Base-by-base conservation (phyloP, 2,113 vertebrate species). In the Procavia capensis region DNA sequence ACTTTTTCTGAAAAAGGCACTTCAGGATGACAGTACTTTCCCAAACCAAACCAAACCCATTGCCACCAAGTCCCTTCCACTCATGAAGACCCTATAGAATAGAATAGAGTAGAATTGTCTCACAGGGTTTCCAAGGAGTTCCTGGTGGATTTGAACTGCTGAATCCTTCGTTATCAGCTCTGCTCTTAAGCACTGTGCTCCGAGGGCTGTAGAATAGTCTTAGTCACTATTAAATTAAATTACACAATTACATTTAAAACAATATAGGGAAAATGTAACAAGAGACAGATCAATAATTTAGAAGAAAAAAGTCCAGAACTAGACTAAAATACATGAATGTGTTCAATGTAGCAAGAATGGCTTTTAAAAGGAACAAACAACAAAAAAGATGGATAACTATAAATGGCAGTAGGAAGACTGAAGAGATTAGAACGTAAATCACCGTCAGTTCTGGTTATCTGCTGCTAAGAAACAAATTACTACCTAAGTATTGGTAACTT, bases 281-380 rank as follows among this genome's bases (percentile, higher is more conserved):
- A 10, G 29, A 88, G 63, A 34, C 4, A 76, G 61, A 43, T 64
- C 45, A 80, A 10, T 63, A 41, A 10, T 76, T 50, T 59, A 92
- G 11, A 91, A 27, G 54, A 59, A 74, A 74, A 34, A 68, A 50
- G 24, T 84, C 13, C 7, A 81, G 36, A 70, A 95, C 91, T 29
- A 70, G n/a, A 63, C 14, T 4, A 25, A 61, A 76, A 19, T 78
- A 43, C 43, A 76, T 80, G 41, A 88, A 85, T 83, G 2, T 36
- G 75, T 87, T 95, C 87, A 87, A 91, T 50, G 41, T 24, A 75
- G 11, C 61, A 82, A 86, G 6, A 13, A 3, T 54, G 34, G 13
- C 50, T 85, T 91, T 95, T 89, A 70, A 36, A 89, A 45, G 34
- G 54, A 88, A 59, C 78, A 80, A 93, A 70, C n/a, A n/a, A n/a